Percentiles rank a stretch among this genome's conserved stretches.
phyloP scores from a whole-genome alignment of 2,888 invertebrate genomes.

The Nomada ruficornis region DNA sequence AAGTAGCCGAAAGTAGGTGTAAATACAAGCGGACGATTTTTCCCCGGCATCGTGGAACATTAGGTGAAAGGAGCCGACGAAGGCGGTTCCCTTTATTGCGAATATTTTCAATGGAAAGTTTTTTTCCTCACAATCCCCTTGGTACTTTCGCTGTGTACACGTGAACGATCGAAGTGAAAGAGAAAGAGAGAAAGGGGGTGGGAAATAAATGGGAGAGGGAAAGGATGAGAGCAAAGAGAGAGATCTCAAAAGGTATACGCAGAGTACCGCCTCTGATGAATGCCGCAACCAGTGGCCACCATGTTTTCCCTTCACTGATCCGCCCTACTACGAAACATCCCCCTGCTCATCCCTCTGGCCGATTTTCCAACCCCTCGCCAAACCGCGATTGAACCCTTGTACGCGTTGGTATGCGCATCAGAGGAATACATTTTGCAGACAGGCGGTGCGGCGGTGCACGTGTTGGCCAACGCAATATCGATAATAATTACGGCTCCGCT shows the following conservation, averaged over 20 bases:
- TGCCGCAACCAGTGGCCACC: constrained; percentile 81
- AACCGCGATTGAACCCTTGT: constrained; percentile 73
- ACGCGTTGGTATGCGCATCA: constrained; percentile 60
- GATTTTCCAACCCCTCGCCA: constrained; percentile 70
- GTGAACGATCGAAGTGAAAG: constrained; percentile 51
- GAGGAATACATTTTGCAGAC: constrained; percentile 60
- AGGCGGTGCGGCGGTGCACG: constrained; percentile 23
- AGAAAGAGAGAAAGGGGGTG: constrained; percentile 10
- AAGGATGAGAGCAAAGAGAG: constrained; percentile 27
- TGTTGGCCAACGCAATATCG: constrained; percentile 41
- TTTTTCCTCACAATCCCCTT: constrained; percentile 76
- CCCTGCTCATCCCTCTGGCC: constrained; percentile 65
- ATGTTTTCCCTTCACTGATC: constrained; percentile 72
- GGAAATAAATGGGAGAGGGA: constrained; percentile 54
- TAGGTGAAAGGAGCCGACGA: constrained; percentile 76
- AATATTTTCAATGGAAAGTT: constrained; percentile 82
- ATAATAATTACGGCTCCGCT: constrained; percentile 49
- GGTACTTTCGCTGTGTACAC: constrained; percentile 39
- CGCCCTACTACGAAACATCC: constrained; percentile 70
- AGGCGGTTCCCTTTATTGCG: constrained; percentile 79
- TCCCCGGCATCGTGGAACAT: constrained; percentile 57
- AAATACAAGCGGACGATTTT: constrained; percentile 71
- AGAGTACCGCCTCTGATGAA: constrained; percentile 81
- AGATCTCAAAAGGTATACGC: constrained; percentile 71
- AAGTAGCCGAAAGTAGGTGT: constrained; percentile 77